These are phyloP conservation scores for Acanthornis magna DNA, from an alignment of 2,797 vertebrate species.

Conservation along the genomic window DNA sequence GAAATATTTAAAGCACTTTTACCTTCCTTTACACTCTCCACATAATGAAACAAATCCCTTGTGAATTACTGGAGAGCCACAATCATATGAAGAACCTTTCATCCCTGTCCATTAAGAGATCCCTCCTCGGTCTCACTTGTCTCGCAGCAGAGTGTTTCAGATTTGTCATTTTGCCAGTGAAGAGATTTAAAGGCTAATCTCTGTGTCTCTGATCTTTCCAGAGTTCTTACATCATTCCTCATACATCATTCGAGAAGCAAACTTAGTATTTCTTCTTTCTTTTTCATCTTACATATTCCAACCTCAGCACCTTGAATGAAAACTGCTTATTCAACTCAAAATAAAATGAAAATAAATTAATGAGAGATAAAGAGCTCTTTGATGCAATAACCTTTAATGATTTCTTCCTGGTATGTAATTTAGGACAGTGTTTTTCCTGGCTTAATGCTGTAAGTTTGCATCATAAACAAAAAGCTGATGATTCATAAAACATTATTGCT, in stretches of 20 bases:
- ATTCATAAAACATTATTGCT: slow-evolving; percentile 66
- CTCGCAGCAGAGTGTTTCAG: background rate
- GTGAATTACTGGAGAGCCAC: background rate
- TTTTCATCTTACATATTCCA: slow-evolving; percentile 44
- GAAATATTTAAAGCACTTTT: background rate
- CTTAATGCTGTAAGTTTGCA: slow-evolving; percentile 64
- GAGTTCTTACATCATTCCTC: slow-evolving; percentile 46
- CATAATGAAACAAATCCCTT: background rate
- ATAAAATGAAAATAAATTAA: slow-evolving; percentile 66
- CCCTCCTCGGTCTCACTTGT: background rate
- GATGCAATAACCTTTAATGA: slow-evolving; percentile 67
- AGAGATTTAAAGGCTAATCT: slow-evolving; percentile 26
- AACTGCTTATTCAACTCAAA: slow-evolving; percentile 62
- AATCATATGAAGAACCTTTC: background rate
- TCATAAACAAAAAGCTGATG: slow-evolving; percentile 70
- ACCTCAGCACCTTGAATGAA: slow-evolving; percentile 42
- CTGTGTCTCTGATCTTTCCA: slow-evolving; percentile 38
- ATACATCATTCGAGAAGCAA: slow-evolving; percentile 11
- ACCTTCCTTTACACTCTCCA: background rate
- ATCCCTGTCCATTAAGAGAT: background rate
- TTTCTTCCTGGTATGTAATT: slow-evolving; percentile 68
- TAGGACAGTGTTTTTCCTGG: slow-evolving; percentile 63
- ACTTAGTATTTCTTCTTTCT: background rate
- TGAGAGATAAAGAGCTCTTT: slow-evolving; percentile 66
- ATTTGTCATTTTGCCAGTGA: background rate